Base-by-base conservation (phyloP, 2,888 invertebrate genomes). In the Himalopsyche anomala region DNA sequence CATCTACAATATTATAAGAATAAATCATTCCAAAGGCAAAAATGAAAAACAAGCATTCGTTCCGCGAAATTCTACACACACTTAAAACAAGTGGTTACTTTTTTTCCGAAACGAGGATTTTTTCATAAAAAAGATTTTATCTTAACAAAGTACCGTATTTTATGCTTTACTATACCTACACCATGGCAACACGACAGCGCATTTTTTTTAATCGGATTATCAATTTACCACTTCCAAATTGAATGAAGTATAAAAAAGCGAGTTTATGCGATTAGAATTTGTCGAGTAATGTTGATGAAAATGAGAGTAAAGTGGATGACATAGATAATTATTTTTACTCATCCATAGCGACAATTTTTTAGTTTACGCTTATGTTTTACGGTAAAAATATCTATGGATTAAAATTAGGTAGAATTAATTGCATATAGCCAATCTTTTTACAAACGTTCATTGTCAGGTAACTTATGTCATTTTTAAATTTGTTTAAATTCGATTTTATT, bases 121-220 rank as follows among this genome's bases (percentile, higher is more conserved):
- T 62, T 62, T 62, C 28, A n/a, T 19, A 19, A 62, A 62, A 62
- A 62, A 62, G 62, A 62, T 62, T 62, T 62, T 62, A 62, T 62
- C 62, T 62, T 19, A 19, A 62, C 62, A n/a, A 62, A 62, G 62
- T 62, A 62, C 62, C 62, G 62, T 62, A 62, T 62, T 62, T 62
- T 62, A 62, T 62, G 19, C 62, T 62, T 62, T 19, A 62, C 62
- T 62, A 62, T 19, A 62, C 19, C 19, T 62, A 62, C 62, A 28
- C 28, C n/a, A 62, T 28, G 62, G 19, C 19, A 19, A 8, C 19
- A 62, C 19, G 62, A 19, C 62, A 62, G 62, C 62, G 62, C 62
- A 62, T 62, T 62, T 62, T n/a, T 56, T 62, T 62, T 62, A 62
- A 62, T 62, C 62, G 19, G 62, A n/a, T 62, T 62, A 62, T 28